Base-by-base conservation (phyloP, 2,113 vertebrate species). In the Electrona antarctica region DNA sequence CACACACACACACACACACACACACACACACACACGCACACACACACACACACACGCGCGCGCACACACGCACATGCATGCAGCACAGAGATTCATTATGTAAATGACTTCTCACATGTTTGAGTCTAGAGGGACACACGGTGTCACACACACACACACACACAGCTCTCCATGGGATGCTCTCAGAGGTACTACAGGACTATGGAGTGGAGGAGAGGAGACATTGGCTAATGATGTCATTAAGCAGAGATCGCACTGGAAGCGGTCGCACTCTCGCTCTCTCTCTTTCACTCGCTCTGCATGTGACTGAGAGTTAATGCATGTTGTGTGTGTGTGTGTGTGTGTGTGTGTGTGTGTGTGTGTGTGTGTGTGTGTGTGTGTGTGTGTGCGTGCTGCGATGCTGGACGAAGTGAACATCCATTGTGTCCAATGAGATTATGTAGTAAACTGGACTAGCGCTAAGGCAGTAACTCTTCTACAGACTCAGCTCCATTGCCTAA, bases 171-270 rank as follows among this genome's bases (percentile, higher is more conserved):
- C 83, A 77, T 75, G 67, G 84, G 73, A 60, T 60, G 64, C 54
- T 67, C 70, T 80, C 70, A 46, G 15, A 82, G 74, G 72, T 66
- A 67, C 49, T 21, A 12, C 68, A 75, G 80, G 68, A 50, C 66
- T 46, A 41, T 63, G 64, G 48, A 80, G 56, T 50, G 69, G 64
- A 80, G 52, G 46, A 77, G 64, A 80, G 52, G 46, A 77, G 71
- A 72, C 28, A 86, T 73, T 61, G 21, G 60, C 78, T 87, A 87
- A 90, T 85, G 77, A 85, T 74, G 72, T 83, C 80, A 85, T 79
- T 84, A 85, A 74, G 74, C 72, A 76, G 60, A 71, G 8, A 60
- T 47, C 14, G 51, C 49, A 56, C 49, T 69, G 60, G 64, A 45
- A 14, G 58, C 52, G 58, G 56, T 41, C 33, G 5, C 33, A 4